These are phyloP conservation scores for Vanessa atalanta DNA, from an alignment of 1,140 invertebrate species.

Conservation along the genomic window DNA sequence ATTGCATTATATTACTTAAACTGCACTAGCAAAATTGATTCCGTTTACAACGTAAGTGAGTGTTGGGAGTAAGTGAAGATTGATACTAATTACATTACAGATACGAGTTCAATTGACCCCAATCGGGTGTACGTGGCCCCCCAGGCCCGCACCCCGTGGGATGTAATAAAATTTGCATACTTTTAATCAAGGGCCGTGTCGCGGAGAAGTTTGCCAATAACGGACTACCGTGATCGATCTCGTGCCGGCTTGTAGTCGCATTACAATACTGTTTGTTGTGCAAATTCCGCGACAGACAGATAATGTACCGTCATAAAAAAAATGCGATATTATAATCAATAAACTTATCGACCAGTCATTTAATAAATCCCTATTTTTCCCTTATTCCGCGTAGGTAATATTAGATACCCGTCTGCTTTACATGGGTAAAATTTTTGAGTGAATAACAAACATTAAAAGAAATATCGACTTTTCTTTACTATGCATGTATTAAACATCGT, in stretches of 20 bases:
- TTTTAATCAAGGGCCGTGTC: conserved; percentile 82
- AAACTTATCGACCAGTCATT: background rate
- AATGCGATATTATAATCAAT: background rate
- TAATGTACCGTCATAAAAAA: conserved; percentile 45
- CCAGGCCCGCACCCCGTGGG: conserved; percentile 62
- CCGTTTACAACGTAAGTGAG: conserved; percentile 18
- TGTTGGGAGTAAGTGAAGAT: conserved; percentile 43
- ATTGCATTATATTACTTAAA: background rate
- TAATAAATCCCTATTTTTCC: no score
- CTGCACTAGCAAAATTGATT: conserved; percentile 1
- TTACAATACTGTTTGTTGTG: conserved; percentile 67
- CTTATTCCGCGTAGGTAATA: no score
- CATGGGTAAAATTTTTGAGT: no score
- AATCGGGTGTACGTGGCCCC: conserved; percentile 57
- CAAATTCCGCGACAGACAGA: conserved; percentile 44
- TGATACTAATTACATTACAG: conserved; percentile 60
- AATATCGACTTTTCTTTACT: no score
- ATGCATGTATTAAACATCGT: no score
- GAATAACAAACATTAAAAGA: no score
- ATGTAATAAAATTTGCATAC: conserved; percentile 83
- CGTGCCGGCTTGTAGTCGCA: conserved; percentile 65
- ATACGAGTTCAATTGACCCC: conserved; percentile 64
- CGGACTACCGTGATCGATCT: conserved; percentile 75
- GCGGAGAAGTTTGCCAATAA: conserved; percentile 82
- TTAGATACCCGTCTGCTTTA: no score